These are phyloP conservation scores for Enteromius unitaeniatus DNA, from an alignment of 2,797 vertebrate genomes.

Conservation along the genomic window DNA sequence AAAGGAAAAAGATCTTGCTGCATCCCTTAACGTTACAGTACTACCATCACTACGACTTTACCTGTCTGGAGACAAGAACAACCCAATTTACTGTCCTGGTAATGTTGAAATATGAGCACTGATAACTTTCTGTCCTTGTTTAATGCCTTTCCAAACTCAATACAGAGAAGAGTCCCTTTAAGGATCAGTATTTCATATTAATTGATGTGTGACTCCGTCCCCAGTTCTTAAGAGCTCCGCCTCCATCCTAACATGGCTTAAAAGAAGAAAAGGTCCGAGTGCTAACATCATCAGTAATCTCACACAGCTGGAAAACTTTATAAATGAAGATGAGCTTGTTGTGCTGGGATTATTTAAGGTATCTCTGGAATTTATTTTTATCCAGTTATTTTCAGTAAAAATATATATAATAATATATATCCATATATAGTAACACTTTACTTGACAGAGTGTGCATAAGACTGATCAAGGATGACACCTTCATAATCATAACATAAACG, in stretches of 20 bases:
- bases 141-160: neutral
- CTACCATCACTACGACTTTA: conserved; percentile 83
- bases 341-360: conserved; percentile 93
- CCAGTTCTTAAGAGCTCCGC: conserved; percentile 83
- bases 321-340: conserved; percentile 76
- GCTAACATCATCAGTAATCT: conserved; percentile 78
- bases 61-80: conserved; percentile 81
- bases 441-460: too few species aligned
- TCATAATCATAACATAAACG: too few species aligned
- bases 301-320: conserved; percentile 73
- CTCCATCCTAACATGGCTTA: conserved; percentile 88
- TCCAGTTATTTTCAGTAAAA: neutral
- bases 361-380: conserved; percentile 20
- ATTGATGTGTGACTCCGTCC: conserved; percentile 35
- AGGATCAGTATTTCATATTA: neutral
- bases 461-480: too few species aligned
- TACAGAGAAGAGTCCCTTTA: neutral
- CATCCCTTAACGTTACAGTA: conserved; percentile 77
- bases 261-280: conserved; percentile 83
- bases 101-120: conserved; percentile 36
- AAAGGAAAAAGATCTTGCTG: conserved; percentile 81
- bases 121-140: neutral
- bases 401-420: too few species aligned
- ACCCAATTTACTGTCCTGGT: conserved; percentile 86
- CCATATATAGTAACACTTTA: too few species aligned